Evolutionary conservation across 2,113 vertebrate species (phyloP).

Genomic region (Elanus axillaris): DNA sequence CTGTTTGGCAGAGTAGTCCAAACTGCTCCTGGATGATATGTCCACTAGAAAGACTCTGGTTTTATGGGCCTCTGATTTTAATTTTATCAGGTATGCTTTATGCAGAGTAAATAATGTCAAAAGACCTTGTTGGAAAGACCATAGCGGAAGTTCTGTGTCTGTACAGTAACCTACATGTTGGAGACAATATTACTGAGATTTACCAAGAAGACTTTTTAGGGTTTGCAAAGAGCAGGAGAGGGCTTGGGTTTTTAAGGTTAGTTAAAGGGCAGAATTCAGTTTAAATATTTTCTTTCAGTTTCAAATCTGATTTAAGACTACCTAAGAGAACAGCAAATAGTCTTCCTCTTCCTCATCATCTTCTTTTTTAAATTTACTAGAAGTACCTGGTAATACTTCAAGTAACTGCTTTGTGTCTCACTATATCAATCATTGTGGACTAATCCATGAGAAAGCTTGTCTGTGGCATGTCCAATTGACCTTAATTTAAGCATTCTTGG

Average conservation of each 20-base stretch:
- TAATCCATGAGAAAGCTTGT: not conserved
- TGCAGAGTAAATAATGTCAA: not conserved
- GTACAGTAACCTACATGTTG: not conserved
- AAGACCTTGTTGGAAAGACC: not conserved
- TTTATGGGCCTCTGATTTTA: not conserved
- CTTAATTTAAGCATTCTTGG: not conserved
- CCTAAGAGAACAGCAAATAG: not conserved
- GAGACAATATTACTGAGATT: not conserved
- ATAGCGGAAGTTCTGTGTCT: not conserved
- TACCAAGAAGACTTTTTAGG: not conserved
- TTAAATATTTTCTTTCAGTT: not conserved
- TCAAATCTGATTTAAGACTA: not conserved
- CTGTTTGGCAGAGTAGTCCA: not conserved
- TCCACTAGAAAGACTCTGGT: not conserved
- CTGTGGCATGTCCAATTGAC: not conserved
- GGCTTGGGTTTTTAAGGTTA: not conserved
- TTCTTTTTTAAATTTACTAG: not conserved
- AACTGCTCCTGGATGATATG: not conserved
- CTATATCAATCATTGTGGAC: not conserved
- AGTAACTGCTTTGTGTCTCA: not conserved
- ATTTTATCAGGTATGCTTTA: not conserved
- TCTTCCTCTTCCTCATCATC: not conserved
- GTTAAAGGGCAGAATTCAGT: not conserved
- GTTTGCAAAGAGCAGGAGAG: not conserved
- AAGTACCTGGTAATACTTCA: not conserved